Evolutionary conservation across 2,113 vertebrate species (phyloP).

Genomic region (Labeo catla): DNA sequence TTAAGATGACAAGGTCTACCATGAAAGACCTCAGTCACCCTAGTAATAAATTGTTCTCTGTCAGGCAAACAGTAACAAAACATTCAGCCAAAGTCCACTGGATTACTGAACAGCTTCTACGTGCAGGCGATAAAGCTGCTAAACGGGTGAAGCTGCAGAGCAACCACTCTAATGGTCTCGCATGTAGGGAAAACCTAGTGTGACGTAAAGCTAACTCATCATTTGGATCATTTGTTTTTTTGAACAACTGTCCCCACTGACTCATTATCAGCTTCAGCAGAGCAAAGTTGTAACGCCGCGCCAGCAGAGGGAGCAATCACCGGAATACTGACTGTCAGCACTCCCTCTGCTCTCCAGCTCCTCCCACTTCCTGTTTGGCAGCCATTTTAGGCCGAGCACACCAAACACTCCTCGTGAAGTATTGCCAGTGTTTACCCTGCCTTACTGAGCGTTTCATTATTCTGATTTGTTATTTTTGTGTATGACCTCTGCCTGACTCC

Average conservation of each 20-base stretch:
- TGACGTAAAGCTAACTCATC: background rate
- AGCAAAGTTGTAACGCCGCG: too few relatives aligned
- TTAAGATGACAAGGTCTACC: background rate
- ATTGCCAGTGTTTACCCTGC: too few relatives aligned
- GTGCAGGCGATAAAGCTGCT: slow-evolving; percentile 1
- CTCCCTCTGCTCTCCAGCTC: too few relatives aligned
- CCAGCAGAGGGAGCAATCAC: too few relatives aligned
- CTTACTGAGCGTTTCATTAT: too few relatives aligned
- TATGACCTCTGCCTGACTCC: too few relatives aligned
- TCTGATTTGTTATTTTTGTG: too few relatives aligned
- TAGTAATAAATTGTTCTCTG: slow-evolving; percentile 13
- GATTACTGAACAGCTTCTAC: slow-evolving; percentile 10
- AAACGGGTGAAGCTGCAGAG: background rate
- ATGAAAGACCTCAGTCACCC: background rate
- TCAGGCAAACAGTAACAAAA: slow-evolving; percentile 24
- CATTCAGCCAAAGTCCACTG: slow-evolving; percentile 18
- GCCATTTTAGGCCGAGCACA: too few relatives aligned
- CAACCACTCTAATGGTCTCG: background rate
- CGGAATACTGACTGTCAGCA: too few relatives aligned
- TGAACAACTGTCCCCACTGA: background rate
- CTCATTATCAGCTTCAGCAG: background rate
- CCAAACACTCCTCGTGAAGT: too few relatives aligned
- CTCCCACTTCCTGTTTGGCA: too few relatives aligned
- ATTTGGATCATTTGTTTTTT: background rate
- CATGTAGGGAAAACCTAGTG: background rate